phyloP scores from a whole-genome alignment of 2,113 vertebrate species.

The Bagarius yarrelli region DNA sequence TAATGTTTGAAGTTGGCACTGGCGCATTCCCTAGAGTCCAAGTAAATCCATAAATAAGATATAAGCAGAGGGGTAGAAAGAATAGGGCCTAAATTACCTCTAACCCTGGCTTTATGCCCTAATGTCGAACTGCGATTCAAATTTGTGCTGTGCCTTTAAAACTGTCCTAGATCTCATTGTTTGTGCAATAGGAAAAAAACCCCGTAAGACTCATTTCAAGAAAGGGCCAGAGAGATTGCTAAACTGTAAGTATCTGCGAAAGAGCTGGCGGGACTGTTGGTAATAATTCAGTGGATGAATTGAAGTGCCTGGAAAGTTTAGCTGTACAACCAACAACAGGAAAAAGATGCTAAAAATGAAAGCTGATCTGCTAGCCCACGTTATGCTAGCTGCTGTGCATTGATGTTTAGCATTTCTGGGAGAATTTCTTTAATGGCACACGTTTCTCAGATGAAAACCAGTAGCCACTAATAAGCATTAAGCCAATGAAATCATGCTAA shows the following conservation, averaged over 20 bases:
- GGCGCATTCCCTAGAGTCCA: slow-evolving; percentile 86
- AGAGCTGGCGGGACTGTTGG: neutral
- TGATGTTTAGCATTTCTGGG: slow-evolving; percentile 8
- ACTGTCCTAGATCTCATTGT: slow-evolving; percentile 53
- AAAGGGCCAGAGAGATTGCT: slow-evolving; percentile 2
- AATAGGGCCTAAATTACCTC: neutral
- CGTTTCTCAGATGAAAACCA: neutral
- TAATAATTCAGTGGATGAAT: slow-evolving; percentile 9
- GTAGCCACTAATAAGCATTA: slow-evolving; percentile 13
- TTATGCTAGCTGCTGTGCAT: neutral
- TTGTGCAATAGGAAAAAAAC: slow-evolving; percentile 33
- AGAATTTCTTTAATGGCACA: slow-evolving; percentile 3
- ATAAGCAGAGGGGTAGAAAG: slow-evolving; percentile 70
- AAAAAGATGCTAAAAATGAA: neutral
- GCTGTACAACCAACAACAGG: neutral
- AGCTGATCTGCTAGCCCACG: neutral
- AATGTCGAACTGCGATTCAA: slow-evolving; percentile 72
- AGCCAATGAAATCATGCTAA: slow-evolving; percentile 25
- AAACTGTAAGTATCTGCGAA: neutral
- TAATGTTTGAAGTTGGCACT: slow-evolving; percentile 83
- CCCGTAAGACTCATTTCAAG: slow-evolving; percentile 19
- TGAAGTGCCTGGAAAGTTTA: neutral
- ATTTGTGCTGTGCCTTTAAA: slow-evolving; percentile 67
- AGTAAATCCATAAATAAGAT: slow-evolving; percentile 92
- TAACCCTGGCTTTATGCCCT: slow-evolving; percentile 53